These are phyloP conservation scores for Oxycera nigricornis DNA, from an alignment of 2,888 invertebrate species.

Conservation along the genomic window DNA sequence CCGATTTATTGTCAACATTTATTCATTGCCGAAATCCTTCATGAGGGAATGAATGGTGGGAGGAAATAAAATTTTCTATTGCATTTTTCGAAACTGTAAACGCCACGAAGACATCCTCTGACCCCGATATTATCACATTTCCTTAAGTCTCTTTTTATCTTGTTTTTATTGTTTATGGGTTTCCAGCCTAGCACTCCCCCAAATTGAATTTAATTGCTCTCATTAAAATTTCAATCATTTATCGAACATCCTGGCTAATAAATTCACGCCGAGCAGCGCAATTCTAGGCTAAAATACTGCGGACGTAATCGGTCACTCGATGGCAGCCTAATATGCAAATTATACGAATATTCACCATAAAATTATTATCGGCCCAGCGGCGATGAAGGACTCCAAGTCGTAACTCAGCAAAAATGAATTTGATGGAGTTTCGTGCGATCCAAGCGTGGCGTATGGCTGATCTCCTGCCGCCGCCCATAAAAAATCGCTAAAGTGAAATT, in stretches of 20 bases:
- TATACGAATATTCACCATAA: slow-evolving; percentile 17
- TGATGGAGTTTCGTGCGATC: not conserved
- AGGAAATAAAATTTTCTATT: too few relatives aligned
- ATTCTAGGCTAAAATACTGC: not conserved
- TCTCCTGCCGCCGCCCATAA: slow-evolving; percentile 11
- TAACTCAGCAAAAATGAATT: slow-evolving; percentile 20
- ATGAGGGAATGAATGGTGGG: too few relatives aligned
- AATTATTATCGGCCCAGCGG: slow-evolving; percentile 37
- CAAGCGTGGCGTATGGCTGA: not conserved
- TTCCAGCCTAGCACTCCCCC: not conserved
- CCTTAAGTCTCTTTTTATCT: too few relatives aligned
- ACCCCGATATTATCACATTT: too few relatives aligned
- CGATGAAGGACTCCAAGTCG: slow-evolving; percentile 17
- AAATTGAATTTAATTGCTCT: slow-evolving; percentile 26
- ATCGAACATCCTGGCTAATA: slow-evolving; percentile 23
- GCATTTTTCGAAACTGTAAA: too few relatives aligned
- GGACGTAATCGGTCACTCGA: slow-evolving; percentile 19
- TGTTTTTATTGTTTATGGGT: too few relatives aligned
- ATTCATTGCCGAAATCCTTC: too few relatives aligned
- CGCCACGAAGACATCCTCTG: too few relatives aligned
- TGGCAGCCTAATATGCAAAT: slow-evolving; percentile 33
- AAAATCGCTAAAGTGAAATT: slow-evolving; percentile 40
- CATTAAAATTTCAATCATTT: slow-evolving; percentile 25
- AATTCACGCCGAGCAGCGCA: not conserved
- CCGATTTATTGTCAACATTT: too few relatives aligned